These are phyloP conservation scores for Protobothrops mucrosquamatus DNA, from an alignment of 2,113 vertebrate species.

Conservation along the genomic window DNA sequence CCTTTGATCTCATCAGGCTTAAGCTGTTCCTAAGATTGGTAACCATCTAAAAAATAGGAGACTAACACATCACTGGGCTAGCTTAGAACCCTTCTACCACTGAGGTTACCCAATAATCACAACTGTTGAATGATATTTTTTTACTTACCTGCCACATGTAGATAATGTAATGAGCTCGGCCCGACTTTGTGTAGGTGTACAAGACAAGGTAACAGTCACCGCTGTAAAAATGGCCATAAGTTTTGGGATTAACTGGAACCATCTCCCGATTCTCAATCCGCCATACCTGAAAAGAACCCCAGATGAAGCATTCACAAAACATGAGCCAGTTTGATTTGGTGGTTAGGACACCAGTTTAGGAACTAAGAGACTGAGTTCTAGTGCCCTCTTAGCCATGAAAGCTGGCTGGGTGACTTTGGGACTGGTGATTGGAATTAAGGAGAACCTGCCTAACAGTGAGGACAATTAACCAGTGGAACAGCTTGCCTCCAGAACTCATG, in stretches of 20 bases:
- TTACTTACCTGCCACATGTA: slow-evolving; percentile 89
- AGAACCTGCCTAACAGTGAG: too few species aligned
- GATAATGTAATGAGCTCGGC: slow-evolving; percentile 77
- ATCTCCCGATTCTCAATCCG: slow-evolving; percentile 83
- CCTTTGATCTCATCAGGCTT: neutral
- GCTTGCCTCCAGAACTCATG: too few species aligned
- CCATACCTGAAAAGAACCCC: slow-evolving; percentile 75
- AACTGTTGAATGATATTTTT: neutral
- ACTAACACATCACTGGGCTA: too few species aligned
- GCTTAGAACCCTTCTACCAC: too few species aligned
- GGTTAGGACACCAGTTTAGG: too few species aligned
- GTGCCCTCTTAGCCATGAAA: too few species aligned
- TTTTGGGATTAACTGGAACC: slow-evolving; percentile 75
- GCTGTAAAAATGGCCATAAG: slow-evolving; percentile 84
- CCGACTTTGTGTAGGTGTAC: slow-evolving; percentile 79
- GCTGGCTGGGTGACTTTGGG: too few species aligned
- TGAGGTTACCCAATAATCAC: neutral
- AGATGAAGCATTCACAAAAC: neutral
- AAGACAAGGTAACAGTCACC: slow-evolving; percentile 89
- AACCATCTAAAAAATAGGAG: neutral
- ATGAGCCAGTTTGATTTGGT: neutral
- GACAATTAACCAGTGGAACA: too few species aligned
- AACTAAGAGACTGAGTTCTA: too few species aligned
- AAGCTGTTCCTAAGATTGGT: neutral
- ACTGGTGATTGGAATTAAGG: too few species aligned